Percentiles rank a stretch among this genome's conserved stretches.
Evolutionary conservation across 2,888 invertebrate species (phyloP).

Genomic region (Orthosia cruda): DNA sequence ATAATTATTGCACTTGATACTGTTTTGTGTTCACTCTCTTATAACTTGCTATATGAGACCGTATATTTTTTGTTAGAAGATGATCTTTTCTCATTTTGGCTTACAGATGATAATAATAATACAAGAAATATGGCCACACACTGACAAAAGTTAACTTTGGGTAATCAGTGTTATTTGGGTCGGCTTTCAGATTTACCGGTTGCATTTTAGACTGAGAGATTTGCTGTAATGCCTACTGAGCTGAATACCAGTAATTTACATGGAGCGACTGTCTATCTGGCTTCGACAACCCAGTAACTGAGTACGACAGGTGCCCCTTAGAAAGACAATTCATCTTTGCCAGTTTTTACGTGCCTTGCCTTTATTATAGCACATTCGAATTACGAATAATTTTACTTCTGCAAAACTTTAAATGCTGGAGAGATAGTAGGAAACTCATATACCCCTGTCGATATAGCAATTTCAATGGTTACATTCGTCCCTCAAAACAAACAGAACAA

Average conservation of each 20-base stretch:
- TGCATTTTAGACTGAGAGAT: no score
- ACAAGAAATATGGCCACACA: no score
- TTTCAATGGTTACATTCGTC: slow-evolving; percentile 11
- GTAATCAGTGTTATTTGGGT: background rate
- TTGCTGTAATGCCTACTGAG: no score
- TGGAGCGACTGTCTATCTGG: no score
- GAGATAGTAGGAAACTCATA: background rate
- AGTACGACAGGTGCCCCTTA: no score
- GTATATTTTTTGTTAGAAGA: slow-evolving; percentile 14
- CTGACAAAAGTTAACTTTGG: background rate
- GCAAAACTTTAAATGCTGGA: background rate
- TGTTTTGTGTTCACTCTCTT: slow-evolving; percentile 51
- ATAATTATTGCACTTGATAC: slow-evolving; percentile 75
- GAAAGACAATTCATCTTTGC: no score
- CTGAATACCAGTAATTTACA: no score
- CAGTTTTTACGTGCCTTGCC: no score
- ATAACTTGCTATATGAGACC: background rate
- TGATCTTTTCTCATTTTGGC: background rate
- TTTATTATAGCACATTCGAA: background rate
- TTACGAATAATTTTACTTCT: background rate
- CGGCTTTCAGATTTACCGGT: no score
- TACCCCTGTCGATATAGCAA: slow-evolving; percentile 9
- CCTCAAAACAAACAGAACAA: slow-evolving; percentile 61
- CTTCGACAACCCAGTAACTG: no score
- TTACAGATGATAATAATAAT: background rate